phyloP scores from a whole-genome alignment of 2,888 invertebrate species.

The Tupiocoris notatus region DNA sequence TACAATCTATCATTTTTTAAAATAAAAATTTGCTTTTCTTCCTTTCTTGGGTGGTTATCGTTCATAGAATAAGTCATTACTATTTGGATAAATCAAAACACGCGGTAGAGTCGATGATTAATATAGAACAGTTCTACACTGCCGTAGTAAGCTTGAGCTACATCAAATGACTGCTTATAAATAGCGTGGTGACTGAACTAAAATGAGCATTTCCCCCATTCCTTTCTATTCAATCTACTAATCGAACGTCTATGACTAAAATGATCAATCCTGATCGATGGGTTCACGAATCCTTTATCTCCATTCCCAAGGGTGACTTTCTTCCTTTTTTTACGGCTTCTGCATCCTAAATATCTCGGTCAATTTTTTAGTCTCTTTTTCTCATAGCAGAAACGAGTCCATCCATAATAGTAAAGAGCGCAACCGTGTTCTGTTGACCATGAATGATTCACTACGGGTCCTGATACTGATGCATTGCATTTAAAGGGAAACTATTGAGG shows the following conservation, averaged over 20 bases:
- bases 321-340: background rate
- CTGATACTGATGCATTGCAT: conserved; percentile 16
- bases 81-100: no score
- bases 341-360: background rate
- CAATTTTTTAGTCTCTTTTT: background rate
- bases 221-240: no score
- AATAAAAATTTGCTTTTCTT: no score
- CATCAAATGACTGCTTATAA: no score
- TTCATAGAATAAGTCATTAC: no score
- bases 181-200: no score
- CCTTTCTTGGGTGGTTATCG: no score
- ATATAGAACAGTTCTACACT: no score
- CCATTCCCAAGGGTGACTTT: background rate
- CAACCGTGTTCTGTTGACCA: conserved; percentile 2
- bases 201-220: no score
- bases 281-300: background rate
- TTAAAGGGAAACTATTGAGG: background rate
- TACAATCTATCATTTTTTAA: no score
- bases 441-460: conserved; percentile 19
- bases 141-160: no score
- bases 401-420: conserved; percentile 8
- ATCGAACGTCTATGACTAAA: background rate
- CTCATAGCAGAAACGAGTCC: background rate
- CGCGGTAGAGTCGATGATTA: no score
- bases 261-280: background rate